These are phyloP conservation scores for Andrena chrysosceles DNA, from an alignment of 2,888 invertebrate species.

Conservation along the genomic window DNA sequence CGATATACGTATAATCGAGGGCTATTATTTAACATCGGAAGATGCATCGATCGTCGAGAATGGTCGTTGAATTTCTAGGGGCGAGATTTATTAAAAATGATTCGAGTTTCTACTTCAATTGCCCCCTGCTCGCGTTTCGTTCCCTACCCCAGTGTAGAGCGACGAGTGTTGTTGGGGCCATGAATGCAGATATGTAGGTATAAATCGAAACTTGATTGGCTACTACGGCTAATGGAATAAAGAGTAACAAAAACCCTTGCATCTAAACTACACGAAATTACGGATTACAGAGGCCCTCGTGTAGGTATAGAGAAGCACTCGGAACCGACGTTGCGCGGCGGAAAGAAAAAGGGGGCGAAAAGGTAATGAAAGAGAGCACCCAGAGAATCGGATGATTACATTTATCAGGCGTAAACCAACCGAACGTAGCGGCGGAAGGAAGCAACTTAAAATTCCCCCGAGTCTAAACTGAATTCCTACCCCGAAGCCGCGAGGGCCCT, in stretches of 20 bases:
- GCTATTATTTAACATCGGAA: background rate
- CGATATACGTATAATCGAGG: constrained; percentile 3
- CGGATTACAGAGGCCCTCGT: too few species aligned
- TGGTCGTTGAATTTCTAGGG: background rate
- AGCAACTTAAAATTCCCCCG: constrained; percentile 24
- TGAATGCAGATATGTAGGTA: too few species aligned
- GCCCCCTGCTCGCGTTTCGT: too few species aligned
- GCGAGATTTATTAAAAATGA: background rate
- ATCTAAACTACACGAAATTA: too few species aligned
- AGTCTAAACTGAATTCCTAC: constrained; percentile 16
- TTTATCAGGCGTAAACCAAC: constrained; percentile 19
- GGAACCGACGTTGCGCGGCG: too few species aligned
- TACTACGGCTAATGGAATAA: too few species aligned
- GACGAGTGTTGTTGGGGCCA: too few species aligned
- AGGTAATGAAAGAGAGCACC: background rate
- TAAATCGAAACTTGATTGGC: too few species aligned
- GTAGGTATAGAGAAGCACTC: too few species aligned
- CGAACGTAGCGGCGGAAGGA: background rate
- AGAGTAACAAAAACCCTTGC: too few species aligned
- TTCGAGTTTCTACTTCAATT: background rate
- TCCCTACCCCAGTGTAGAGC: too few species aligned
- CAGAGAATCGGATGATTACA: background rate
- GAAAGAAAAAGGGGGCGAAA: too few species aligned
- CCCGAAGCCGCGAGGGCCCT: background rate
- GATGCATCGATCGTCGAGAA: background rate